These are phyloP conservation scores for Haemorhous mexicanus DNA, from an alignment of 2,113 vertebrate genomes.

Conservation along the genomic window DNA sequence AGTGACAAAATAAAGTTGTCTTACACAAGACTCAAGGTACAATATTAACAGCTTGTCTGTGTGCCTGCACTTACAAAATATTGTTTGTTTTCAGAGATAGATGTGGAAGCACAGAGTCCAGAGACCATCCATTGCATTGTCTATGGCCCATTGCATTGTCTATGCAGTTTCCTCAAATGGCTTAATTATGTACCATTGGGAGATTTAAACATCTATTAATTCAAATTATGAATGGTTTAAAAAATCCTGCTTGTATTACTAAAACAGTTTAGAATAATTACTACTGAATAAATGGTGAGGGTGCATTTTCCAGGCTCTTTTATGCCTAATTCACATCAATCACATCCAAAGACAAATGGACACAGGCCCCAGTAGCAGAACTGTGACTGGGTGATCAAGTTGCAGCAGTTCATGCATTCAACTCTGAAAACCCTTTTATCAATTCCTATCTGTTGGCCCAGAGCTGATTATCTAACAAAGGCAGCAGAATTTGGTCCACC, in stretches of 20 bases:
- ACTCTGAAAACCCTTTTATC: background rate
- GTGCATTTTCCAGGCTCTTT: background rate
- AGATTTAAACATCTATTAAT: background rate
- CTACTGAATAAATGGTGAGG: background rate
- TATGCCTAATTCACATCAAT: background rate
- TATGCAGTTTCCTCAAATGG: background rate
- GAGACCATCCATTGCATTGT: background rate
- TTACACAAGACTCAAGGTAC: background rate
- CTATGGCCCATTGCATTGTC: background rate
- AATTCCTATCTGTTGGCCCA: background rate
- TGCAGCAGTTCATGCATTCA: background rate
- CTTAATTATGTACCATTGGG: background rate
- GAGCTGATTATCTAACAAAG: background rate
- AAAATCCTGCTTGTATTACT: background rate
- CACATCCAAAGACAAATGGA: background rate
- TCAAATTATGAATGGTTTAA: background rate
- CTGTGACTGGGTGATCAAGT: background rate
- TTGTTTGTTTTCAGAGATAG: background rate
- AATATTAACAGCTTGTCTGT: background rate
- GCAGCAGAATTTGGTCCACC: background rate
- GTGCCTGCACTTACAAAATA: background rate
- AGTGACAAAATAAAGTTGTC: background rate
- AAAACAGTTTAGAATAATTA: background rate
- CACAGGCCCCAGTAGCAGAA: background rate
- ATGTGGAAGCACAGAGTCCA: background rate